Evolutionary conservation across 2,113 vertebrate species (phyloP), one percentile per base, ranked within the genome.

Genomic region (Amblyopsis rosae): DNA sequence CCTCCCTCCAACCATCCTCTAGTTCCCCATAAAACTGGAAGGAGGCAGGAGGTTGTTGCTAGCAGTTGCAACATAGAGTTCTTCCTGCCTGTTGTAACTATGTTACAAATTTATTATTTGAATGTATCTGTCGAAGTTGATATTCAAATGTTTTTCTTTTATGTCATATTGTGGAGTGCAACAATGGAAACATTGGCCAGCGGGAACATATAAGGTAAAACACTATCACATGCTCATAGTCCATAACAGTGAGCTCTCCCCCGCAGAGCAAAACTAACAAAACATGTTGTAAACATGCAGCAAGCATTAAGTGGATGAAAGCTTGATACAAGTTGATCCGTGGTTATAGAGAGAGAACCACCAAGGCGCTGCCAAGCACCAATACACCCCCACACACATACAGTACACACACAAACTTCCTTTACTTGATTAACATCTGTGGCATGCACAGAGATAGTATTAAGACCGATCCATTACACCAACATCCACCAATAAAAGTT

Each of bases 241-340:
- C 35, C 6, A 5, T 41, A 41, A 41, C 35, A 41, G 35, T 41
- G 7, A 8, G 13, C 51, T 15, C 51, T 53, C 51, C n/a, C 73
- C 58, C 65, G 79, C 49, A 48, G 56, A 35, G 4, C 64, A 74
- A 72, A 53, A 45, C 72, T 72, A 72, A 85, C 72, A 67, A 62
- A 82, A 80, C 75, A 81, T 76, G 90, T 87, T 84, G 84, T 74
- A 86, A 86, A 85, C 82, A 70, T 41, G 70, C 64, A 78, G 41
- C 59, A 55, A 70, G 79, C 50, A 76, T 75, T 67, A 87, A 72
- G 77, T 62, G 70, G 71, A 81, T 79, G 77, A 82, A 80, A 82
- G 75, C 70, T 65, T 70, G 63, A 82, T 72, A 82, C 57, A 55
- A 64, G 35, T 26, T 65, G 69, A 67, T 82, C 55, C 56, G 6